A percentile compares a stretch with the other conserved stretches of the same genome.
These are phyloP conservation scores for Paramormyrops kingsleyae DNA, from an alignment of 2,113 vertebrate species.

Conservation along the genomic window DNA sequence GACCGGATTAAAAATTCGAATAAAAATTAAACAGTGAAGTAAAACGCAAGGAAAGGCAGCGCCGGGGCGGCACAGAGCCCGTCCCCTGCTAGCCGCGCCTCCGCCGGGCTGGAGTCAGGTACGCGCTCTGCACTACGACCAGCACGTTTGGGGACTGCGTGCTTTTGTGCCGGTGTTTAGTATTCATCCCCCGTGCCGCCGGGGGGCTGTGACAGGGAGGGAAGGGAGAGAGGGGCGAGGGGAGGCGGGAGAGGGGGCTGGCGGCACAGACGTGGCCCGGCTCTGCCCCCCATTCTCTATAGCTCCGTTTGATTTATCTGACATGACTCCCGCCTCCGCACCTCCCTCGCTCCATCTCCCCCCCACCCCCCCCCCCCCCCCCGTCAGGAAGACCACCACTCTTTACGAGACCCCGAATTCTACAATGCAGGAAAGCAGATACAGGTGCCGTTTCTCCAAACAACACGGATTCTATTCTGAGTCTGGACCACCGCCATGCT, in stretches of 20 bases:
- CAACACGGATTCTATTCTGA: neutral
- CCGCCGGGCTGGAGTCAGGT: neutral
- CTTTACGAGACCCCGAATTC: neutral
- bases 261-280: neutral
- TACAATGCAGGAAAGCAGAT: neutral
- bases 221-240: slow-evolving; percentile 19
- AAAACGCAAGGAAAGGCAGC: neutral
- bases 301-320: slow-evolving; percentile 1
- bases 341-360: neutral
- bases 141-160: slow-evolving; percentile 27
- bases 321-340: neutral
- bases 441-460: neutral
- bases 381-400: neutral
- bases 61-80: neutral
- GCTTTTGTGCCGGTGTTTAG: slow-evolving; percentile 24
- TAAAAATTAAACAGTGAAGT: neutral
- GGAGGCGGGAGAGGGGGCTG: neutral
- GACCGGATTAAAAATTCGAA: neutral
- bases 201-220: slow-evolving; percentile 28
- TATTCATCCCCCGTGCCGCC: slow-evolving; percentile 39
- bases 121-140: neutral
- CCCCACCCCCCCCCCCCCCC: no score
- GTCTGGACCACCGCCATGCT: neutral
- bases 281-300: neutral
- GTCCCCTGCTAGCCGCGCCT: neutral